These are phyloP conservation scores for Oligia fasciuncula DNA, from an alignment of 2,888 invertebrate species.

Conservation along the genomic window DNA sequence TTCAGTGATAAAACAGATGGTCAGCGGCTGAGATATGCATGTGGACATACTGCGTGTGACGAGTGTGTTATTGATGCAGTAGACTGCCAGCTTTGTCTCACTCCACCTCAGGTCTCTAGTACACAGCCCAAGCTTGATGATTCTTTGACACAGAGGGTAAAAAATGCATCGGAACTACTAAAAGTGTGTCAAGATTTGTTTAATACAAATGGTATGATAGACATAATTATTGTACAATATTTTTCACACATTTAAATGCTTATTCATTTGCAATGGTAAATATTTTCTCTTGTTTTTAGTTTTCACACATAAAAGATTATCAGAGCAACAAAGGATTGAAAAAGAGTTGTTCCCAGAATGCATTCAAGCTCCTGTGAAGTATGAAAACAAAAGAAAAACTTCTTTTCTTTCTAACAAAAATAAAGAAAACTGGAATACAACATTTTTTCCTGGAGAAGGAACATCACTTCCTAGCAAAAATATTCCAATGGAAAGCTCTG, in stretches of 20 bases:
- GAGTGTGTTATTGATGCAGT: conserved; percentile 72
- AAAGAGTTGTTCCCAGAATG: conserved; percentile 85
- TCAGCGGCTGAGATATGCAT: conserved; percentile 74
- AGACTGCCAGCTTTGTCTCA: conserved; percentile 76
- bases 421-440: conserved; percentile 74
- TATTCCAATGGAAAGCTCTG: conserved; percentile 77
- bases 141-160: conserved; percentile 70
- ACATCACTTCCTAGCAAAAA: conserved; percentile 58
- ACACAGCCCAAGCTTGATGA: conserved; percentile 68
- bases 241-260: neutral
- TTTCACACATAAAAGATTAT: conserved; percentile 75
- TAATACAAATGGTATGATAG: conserved; percentile 77
- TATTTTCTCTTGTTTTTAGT: conserved; percentile 73
- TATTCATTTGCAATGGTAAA: neutral
- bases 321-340: conserved; percentile 81
- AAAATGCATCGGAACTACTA: conserved; percentile 74
- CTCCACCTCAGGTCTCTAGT: conserved; percentile 65
- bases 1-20: conserved; percentile 79
- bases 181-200: conserved; percentile 77
- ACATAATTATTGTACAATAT: neutral
- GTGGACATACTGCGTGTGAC: conserved; percentile 83
- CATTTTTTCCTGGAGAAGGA: conserved; percentile 77
- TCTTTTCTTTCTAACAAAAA: conserved; percentile 57
- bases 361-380: conserved; percentile 84
- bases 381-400: conserved; percentile 83